These are phyloP conservation scores for Selenia dentaria DNA, from an alignment of 2,888 invertebrate genomes.

Conservation along the genomic window DNA sequence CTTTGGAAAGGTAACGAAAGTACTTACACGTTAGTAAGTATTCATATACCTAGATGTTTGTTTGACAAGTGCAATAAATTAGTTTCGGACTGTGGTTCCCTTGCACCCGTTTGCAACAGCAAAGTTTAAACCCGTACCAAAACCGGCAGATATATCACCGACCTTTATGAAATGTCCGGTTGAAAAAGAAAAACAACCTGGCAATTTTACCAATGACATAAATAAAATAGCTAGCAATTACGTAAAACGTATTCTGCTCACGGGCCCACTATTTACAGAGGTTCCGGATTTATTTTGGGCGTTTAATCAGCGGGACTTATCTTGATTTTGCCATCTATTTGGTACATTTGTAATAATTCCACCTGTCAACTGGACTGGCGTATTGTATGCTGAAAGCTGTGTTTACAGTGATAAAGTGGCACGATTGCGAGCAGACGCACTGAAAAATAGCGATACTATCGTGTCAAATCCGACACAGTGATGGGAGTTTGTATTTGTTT, in stretches of 20 bases:
- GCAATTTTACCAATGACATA: conserved; percentile 33
- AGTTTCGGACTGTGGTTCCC: too few species aligned
- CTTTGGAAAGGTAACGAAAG: too few species aligned
- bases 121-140: conserved; percentile 24
- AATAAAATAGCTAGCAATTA: conserved; percentile 37
- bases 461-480: neutral
- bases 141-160: conserved; percentile 29
- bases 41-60: too few species aligned
- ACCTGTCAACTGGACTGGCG: conserved; percentile 45
- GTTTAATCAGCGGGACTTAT: conserved; percentile 49
- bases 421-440: conserved; percentile 30
- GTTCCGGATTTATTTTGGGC: conserved; percentile 42
- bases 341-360: conserved; percentile 48
- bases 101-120: conserved; percentile 4
- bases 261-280: conserved; percentile 32
- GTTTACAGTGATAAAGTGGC: conserved; percentile 45
- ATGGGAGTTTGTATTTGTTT: neutral
- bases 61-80: conserved; percentile 17
- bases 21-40: too few species aligned
- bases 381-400: conserved; percentile 43
- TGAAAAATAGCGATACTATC: conserved; percentile 31
- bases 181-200: conserved; percentile 31
- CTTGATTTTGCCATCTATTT: conserved; percentile 41
- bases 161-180: conserved; percentile 29
- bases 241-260: conserved; percentile 30